A percentile compares a stretch with the other conserved stretches of the same genome.
Conservation (phyloP, 2,888 invertebrate genomes). For the Holacanthella duospinosa region DNA sequence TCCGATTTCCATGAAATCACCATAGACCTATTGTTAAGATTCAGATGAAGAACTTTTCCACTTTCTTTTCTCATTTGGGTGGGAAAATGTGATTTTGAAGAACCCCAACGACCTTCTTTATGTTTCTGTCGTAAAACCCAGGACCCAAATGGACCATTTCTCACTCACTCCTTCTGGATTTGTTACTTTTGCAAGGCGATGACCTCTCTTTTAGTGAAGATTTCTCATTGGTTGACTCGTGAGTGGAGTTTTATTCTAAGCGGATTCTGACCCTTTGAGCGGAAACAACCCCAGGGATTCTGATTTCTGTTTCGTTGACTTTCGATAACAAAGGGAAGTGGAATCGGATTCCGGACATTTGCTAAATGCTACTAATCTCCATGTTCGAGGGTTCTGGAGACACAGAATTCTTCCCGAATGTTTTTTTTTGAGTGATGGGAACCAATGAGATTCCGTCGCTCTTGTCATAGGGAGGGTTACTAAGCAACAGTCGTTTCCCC, state of each 20-base stretch:
- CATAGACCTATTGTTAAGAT: slow-evolving; percentile 14
- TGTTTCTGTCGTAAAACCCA: not conserved
- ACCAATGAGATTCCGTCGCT: not conserved
- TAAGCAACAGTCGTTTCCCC: not conserved
- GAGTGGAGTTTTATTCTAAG: too few species aligned
- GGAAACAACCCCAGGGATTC: too few species aligned
- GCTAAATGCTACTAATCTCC: too few species aligned
- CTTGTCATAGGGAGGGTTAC: not conserved
- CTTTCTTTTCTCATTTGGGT: not conserved
- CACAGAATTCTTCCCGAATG: too few species aligned
- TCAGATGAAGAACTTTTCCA: not conserved
- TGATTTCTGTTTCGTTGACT: slow-evolving; percentile 2
- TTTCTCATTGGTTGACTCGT: not conserved
- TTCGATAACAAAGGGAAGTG: too few species aligned
- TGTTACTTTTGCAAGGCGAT: too few species aligned
- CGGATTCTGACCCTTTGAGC: too few species aligned
- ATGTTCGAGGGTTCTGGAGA: too few species aligned
- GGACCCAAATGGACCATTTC: not conserved
- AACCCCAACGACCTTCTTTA: slow-evolving; percentile 4
- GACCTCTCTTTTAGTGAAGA: not conserved
- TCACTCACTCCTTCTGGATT: too few species aligned
- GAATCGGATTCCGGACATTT: slow-evolving; percentile 3
- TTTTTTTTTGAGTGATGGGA: not conserved
- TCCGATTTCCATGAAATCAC: slow-evolving; percentile 28
- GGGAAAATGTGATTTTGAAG: not conserved